Base-by-base conservation (phyloP, 2,797 vertebrate genomes). In the Melanotaenia nigrans region DNA sequence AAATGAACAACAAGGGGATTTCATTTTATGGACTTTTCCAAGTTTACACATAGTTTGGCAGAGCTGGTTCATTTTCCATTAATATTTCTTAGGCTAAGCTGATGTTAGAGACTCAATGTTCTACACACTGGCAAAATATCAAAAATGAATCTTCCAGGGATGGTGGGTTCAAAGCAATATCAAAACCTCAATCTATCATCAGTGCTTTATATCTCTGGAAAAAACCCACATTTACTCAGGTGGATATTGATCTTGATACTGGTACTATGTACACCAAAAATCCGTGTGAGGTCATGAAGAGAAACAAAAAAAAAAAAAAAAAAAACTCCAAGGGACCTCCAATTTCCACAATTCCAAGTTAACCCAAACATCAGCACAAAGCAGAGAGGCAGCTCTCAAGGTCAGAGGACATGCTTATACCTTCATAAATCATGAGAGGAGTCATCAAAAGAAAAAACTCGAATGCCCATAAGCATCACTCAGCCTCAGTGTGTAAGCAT, bases 371-470 rank as follows among this genome's bases (percentile, higher is more conserved):
- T 94, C 92, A 94, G 93, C 93, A 93, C 91, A 92, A 93, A 92
- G 89, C 74, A 30, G 28, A 30, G 64, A 85, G 88, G 85, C 90
- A 14, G 76, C 89, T 92, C 85, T 92, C 91, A 94, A 95, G 93
- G 94, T 95, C 92, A 93, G 87, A 91, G 83, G 90, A 93, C 92
- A 91, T 53, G 75, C 79, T 85, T 89, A 77, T 76, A 84, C 91
- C 87, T 91, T 92, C 93, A 94, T 94, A 93, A 94, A 94, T 94
- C 91, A 94, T 93, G 92, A 92, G 89, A 85, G 63, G 86, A 90
- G 88, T 90, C 92, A 90, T 93, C 88, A 84, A 76, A 86, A 82
- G 84, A 92, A 87, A 89, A 90, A 83, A 83, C 63, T 86, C 79
- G 12, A 86, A 88, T 87, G 85, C 84, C 82, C 87, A 88, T 82